Conservation (phyloP, 1,140 invertebrate species). For the Cherax destructor region DNA sequence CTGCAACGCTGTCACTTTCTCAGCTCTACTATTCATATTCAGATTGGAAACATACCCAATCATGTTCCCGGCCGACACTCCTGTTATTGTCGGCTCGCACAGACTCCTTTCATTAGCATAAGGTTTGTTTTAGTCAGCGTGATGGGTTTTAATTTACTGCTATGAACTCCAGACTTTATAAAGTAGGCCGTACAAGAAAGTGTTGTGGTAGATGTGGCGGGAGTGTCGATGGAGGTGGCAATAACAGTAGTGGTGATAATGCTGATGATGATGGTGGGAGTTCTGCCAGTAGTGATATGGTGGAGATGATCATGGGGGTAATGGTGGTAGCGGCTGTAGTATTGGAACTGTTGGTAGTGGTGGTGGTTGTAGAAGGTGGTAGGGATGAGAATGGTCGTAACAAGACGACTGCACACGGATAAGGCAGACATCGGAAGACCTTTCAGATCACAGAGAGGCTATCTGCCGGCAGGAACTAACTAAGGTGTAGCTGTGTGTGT, state of each 20-base stretch:
- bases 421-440: too few species aligned
- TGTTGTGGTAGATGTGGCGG: not conserved
- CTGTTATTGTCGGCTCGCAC: too few species aligned
- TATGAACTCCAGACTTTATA: too few species aligned
- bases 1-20: not conserved
- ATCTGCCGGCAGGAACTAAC: too few species aligned
- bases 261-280: too few species aligned
- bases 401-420: not conserved
- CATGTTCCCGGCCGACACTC: not conserved
- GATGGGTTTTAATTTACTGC: too few species aligned
- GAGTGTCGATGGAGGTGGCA: not conserved
- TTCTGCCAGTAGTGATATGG: not conserved
- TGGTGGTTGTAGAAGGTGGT: not conserved
- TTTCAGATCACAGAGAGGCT: too few species aligned
- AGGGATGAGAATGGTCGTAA: not conserved
- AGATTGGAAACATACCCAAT: slow-evolving; percentile 15
- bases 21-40: slow-evolving; percentile 13
- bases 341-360: not conserved
- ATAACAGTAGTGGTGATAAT: too few species aligned
- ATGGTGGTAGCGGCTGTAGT: not conserved
- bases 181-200: too few species aligned
- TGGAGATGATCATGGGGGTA: not conserved
- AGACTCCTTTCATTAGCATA: too few species aligned
- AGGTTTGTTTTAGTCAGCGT: too few species aligned
- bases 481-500: too few species aligned